Conservation (phyloP, 2,797 vertebrate genomes). For the Muraenolepis orangiensis region DNA sequence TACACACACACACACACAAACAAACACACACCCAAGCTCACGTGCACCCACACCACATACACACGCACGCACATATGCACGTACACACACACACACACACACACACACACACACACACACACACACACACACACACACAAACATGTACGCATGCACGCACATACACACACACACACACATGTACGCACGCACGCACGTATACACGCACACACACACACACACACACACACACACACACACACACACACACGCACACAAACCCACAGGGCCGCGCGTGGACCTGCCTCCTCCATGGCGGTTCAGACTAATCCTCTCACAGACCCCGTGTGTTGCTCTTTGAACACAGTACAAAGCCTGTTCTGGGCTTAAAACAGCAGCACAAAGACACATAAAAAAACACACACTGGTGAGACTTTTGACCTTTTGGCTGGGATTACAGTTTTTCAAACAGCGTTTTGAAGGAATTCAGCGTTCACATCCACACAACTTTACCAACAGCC, state of each 20-base stretch:
- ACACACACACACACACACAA: constrained; percentile 5
- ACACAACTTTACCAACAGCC: constrained; percentile 1
- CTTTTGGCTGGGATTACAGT: constrained; percentile 73
- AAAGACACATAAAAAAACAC: constrained; percentile 75
- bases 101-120: constrained; percentile 20
- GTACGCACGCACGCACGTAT: constrained; percentile 1
- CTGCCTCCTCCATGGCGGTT: constrained; percentile 63
- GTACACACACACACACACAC: constrained; percentile 27
- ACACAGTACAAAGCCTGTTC: constrained; percentile 75
- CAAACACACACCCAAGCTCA: constrained; percentile 10
- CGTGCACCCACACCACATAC: constrained; percentile 1
- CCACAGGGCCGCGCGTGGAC: constrained; percentile 43
- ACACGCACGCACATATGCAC: not conserved
- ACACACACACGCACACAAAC: not conserved
- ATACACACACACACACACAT: constrained; percentile 10
- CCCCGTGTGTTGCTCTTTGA: constrained; percentile 77
- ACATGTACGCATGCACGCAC: not conserved
- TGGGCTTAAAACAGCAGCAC: constrained; percentile 74
- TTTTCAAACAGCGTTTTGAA: constrained; percentile 73
- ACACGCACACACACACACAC: not conserved
- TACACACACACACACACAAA: not conserved
- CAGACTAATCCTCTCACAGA: constrained; percentile 78
- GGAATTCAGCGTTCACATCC: constrained; percentile 59
- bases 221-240: not conserved
- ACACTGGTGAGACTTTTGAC: constrained; percentile 75